phyloP scores from a whole-genome alignment of 2,113 vertebrate species.

The Amphiprion percula region DNA sequence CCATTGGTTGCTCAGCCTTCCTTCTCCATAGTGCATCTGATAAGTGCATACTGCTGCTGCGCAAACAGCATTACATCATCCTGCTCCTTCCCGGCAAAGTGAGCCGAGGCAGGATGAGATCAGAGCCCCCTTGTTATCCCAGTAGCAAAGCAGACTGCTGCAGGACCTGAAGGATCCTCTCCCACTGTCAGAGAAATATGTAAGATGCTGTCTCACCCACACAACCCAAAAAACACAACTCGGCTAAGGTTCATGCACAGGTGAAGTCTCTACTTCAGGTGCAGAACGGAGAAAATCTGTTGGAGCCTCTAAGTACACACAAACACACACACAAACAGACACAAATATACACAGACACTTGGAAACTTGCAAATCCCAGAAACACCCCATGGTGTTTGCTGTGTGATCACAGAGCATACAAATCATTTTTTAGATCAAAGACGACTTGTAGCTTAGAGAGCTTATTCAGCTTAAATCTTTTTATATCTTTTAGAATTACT shows the following conservation, averaged over 20 bases:
- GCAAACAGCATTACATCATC: constrained; percentile 85
- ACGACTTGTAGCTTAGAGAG: constrained; percentile 47
- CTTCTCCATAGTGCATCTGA: constrained; percentile 58
- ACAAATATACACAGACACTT: constrained; percentile 54
- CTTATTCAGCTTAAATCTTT: constrained; percentile 59
- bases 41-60: constrained; percentile 74
- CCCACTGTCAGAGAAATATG: constrained; percentile 47
- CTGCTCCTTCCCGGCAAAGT: constrained; percentile 76
- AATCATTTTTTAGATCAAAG: constrained; percentile 74
- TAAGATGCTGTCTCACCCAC: constrained; percentile 61
- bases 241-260: constrained; percentile 73
- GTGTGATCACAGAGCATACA: constrained; percentile 73
- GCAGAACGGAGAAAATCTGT: constrained; percentile 49
- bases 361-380: constrained; percentile 56
- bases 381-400: constrained; percentile 66
- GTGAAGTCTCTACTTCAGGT: constrained; percentile 76
- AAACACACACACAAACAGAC: constrained; percentile 16
- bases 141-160: constrained; percentile 69
- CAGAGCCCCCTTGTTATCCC: constrained; percentile 70
- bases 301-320: constrained; percentile 31
- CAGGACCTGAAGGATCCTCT: constrained; percentile 71
- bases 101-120: constrained; percentile 75
- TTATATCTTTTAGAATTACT: constrained; percentile 53
- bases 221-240: constrained; percentile 30
- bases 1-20: constrained; percentile 44